Evolutionary conservation across 2,113 vertebrate genomes (phyloP), one percentile per base, ranked within the genome.

Genomic region (Antennarius striatus): DNA sequence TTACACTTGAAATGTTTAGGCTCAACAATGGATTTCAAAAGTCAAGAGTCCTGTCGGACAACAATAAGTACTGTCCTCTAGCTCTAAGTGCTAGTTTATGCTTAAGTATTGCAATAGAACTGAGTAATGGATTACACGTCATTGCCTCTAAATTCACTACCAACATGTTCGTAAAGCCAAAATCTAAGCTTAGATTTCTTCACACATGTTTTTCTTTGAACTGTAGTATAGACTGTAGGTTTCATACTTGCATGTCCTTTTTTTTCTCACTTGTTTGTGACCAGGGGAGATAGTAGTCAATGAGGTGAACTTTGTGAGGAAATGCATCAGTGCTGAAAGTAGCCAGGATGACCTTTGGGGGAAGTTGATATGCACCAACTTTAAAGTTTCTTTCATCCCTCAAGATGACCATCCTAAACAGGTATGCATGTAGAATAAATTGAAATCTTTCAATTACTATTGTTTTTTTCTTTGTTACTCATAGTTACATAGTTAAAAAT

Each of bases 211-310:
- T 28, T 42, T 63, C 22, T 11, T 55, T 61, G 32, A 67, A 73
- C 53, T 15, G n/a, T 13, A 7, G 13, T 45, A 0, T 7, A 14
- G 9, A 3, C n/a, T 65, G n/a, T 4, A 49, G 1, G 9, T 52
- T 63, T 75, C 4, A 63, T 13, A 14, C 51, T 63, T 2, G 15
- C 17, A 17, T 59, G 11, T 15, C 47, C 30, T 53, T 75, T 67
- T 32, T 8, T 29, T 8, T 32, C 47, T 71, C 10, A 43, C 69
- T 63, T 88, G 71, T 75, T 80, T 85, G 78, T 65, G 73, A 50
- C 79, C 88, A 96, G 97, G 98, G 78, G 98, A 99, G 91, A 98
- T 99, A 17, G 93, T 99, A 29, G 98, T 99, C 52, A 98, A 97
- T 14, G 97, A 99, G 92, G 96, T 93, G 14, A 98, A 94, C 83